These are phyloP conservation scores for Callaeas wilsoni DNA, from an alignment of 2,113 vertebrate species.

Conservation along the genomic window DNA sequence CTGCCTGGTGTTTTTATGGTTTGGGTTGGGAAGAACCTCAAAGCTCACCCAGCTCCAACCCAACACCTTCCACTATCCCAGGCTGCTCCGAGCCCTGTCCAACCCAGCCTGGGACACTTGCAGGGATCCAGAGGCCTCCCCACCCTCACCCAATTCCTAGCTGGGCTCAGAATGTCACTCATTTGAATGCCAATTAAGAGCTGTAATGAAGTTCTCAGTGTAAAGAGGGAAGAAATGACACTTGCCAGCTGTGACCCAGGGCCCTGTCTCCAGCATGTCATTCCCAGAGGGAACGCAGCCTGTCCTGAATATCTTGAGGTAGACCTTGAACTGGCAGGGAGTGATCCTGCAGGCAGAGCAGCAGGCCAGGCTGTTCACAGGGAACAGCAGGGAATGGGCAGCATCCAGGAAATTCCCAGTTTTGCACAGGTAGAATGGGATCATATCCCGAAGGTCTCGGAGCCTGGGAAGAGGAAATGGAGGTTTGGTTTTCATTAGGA, in stretches of 20 bases:
- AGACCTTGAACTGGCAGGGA: neutral
- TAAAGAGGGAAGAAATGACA: neutral
- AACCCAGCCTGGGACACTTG: neutral
- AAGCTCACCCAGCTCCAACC: neutral
- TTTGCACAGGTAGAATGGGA: constrained; percentile 63
- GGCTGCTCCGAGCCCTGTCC: neutral
- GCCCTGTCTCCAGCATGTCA: neutral
- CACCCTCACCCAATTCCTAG: neutral
- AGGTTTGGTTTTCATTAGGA: neutral
- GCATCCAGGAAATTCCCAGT: constrained; percentile 27
- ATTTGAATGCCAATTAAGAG: neutral
- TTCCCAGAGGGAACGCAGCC: constrained; percentile 37
- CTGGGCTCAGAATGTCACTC: neutral
- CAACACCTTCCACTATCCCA: neutral
- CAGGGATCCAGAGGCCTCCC: neutral
- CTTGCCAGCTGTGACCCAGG: constrained; percentile 38
- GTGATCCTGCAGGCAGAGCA: constrained; percentile 32
- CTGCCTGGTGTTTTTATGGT: neutral
- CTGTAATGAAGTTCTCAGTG: neutral
- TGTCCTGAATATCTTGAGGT: constrained; percentile 61
- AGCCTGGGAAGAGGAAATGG: neutral
- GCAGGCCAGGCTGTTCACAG: neutral
- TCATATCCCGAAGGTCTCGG: neutral
- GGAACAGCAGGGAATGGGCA: neutral
- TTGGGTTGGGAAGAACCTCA: neutral